Evolutionary conservation across 2,888 invertebrate species (phyloP), one percentile per base, ranked within the genome.

Genomic region (Hyposoter dolosus): DNA sequence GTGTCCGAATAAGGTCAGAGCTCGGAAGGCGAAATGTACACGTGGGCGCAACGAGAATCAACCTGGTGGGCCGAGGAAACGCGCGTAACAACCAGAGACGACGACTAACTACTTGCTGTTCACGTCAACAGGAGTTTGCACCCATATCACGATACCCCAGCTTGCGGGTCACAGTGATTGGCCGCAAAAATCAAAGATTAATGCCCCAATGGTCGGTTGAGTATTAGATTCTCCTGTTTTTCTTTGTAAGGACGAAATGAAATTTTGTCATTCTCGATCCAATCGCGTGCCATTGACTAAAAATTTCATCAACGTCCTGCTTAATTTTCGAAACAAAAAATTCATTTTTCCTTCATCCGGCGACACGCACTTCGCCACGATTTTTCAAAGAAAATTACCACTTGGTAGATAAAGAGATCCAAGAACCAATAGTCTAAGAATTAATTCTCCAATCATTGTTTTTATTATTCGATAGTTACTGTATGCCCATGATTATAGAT

Each of bases 1-100:
- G 91, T 92, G 91, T 92, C 93, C 93, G 93, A 93, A 93, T 93
- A 93, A 93, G 93, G 93, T 93, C 91, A 92, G 92, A 90, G 90
- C 89, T 88, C 83, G 89, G 90, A 89, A 91, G 90, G 90, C 90
- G 87, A 88, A 77, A 88, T 85, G 77, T 84, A 66, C 75, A 84
- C 83, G 89, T 88, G 89, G 89, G 89, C 88, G 89, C 86, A 71
- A 75, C 80, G 82, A 82, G 88, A 81, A 87, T 83, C 86, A 53
- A 87, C 83, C 86, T 83, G 84, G 88, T 88, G 88, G 86, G 86
- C 81, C 86, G 86, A 45, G 53, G 71, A 50, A 77, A 79, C 35
- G n/a, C 77, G 74, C 75, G 82, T 82, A 78, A 85, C 77, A 66
- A 83, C 83, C 75, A 60, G 68, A 75, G 68, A 75, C 76, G 65